Conservation (phyloP, 2,888 invertebrate genomes). For the Tenodera sinensis region DNA sequence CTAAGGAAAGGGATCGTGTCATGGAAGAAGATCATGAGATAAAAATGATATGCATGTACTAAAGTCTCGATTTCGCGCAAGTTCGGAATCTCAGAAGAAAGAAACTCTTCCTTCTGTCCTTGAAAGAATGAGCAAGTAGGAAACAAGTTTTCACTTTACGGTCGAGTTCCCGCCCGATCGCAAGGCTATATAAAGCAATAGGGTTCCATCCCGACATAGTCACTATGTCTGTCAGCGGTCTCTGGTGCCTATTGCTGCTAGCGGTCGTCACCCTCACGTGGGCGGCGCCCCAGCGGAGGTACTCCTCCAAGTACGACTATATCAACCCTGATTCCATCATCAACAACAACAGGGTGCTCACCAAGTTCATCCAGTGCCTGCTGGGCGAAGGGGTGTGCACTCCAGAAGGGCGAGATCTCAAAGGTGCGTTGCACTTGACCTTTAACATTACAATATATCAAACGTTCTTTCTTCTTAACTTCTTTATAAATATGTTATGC, state of each 20-base stretch:
- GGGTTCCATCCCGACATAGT: not conserved
- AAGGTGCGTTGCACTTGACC: not conserved
- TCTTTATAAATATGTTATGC: no score
- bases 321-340: not conserved
- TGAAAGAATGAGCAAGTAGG: not conserved
- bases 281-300: not conserved
- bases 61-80: not conserved
- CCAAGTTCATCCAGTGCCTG: not conserved
- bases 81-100: not conserved
- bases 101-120: not conserved
- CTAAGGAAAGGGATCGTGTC: no score
- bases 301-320: not conserved
- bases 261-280: not conserved
- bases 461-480: not conserved
- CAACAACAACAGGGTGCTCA: not conserved
- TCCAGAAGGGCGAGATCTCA: not conserved
- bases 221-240: not conserved
- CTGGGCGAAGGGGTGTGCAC: not conserved
- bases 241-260: not conserved
- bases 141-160: not conserved
- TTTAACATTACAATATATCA: not conserved
- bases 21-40: not conserved
- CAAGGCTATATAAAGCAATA: not conserved
- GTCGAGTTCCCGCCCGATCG: not conserved
- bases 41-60: not conserved